Percentiles rank a stretch among this genome's conserved stretches.
phyloP scores from a whole-genome alignment of 2,797 vertebrate species.

The Etheostoma nigrum region DNA sequence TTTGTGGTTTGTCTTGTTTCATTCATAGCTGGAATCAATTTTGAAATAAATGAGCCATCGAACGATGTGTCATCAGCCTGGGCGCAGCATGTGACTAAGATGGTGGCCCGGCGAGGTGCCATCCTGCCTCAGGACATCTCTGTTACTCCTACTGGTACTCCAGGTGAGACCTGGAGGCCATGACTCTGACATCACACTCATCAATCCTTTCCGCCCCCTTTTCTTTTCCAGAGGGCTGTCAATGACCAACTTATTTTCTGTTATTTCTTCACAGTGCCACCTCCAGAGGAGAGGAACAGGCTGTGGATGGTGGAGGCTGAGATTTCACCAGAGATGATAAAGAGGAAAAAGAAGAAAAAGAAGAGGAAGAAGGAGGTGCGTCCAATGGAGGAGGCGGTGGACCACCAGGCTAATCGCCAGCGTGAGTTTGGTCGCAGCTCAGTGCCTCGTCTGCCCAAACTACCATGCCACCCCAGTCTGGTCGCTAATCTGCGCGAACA shows the following conservation, averaged over 20 bases:
- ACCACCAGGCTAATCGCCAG: slow-evolving; percentile 46
- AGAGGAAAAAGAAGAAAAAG: slow-evolving; percentile 92
- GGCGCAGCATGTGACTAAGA: slow-evolving; percentile 98
- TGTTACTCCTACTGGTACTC: slow-evolving; percentile 93
- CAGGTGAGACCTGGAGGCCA: slow-evolving; percentile 82
- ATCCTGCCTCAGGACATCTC: slow-evolving; percentile 98
- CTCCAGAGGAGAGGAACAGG: slow-evolving; percentile 89
- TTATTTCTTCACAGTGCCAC: slow-evolving; percentile 86
- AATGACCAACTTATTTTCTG: background rate
- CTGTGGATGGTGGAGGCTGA: slow-evolving; percentile 94
- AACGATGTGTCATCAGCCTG: slow-evolving; percentile 96
- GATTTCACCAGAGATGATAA: slow-evolving; percentile 91
- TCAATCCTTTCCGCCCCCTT: background rate
- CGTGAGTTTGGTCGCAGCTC: slow-evolving; percentile 81
- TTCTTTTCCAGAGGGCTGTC: background rate
- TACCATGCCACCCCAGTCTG: slow-evolving; percentile 90
- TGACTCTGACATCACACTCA: background rate
- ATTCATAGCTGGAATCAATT: slow-evolving; percentile 92
- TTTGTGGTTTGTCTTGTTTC: slow-evolving; percentile 36
- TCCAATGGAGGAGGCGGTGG: slow-evolving; percentile 63
- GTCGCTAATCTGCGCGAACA: slow-evolving; percentile 81
- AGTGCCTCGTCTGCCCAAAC: slow-evolving; percentile 91
- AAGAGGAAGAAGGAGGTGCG: slow-evolving; percentile 90
- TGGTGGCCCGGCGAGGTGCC: slow-evolving; percentile 96
- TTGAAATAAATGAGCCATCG: slow-evolving; percentile 95